A percentile compares a stretch with the other conserved stretches of the same genome.
Evolutionary conservation across 2,888 invertebrate species (phyloP).

Genomic region (Lochmaea capreae): DNA sequence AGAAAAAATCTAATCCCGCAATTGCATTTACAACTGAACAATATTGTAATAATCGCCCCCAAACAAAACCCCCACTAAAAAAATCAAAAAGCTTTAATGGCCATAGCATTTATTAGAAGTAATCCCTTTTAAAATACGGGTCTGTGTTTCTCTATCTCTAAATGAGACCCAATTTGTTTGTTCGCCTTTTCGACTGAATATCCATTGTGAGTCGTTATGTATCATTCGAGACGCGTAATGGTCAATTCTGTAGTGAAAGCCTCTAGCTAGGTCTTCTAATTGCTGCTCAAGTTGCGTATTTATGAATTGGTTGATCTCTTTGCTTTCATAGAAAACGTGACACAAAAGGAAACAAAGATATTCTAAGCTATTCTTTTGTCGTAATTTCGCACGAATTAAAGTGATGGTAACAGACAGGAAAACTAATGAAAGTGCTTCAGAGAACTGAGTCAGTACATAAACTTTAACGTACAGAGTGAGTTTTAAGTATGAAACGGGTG

Average conservation of each 20-base stretch:
- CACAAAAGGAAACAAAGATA: constrained; percentile 13
- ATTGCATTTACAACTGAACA: no score
- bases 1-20: no score
- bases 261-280: constrained; percentile 16
- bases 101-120: background rate
- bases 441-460: background rate
- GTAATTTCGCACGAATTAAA: background rate
- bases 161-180: background rate
- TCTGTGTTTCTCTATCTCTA: background rate
- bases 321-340: constrained; percentile 12
- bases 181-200: constrained; percentile 7
- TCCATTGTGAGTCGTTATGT: constrained; percentile 22
- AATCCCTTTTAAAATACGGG: background rate
- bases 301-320: constrained; percentile 18
- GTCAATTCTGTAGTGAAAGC: constrained; percentile 23
- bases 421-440: background rate
- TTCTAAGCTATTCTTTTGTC: constrained; percentile 1
- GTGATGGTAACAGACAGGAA: background rate
- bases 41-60: no score
- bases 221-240: constrained; percentile 22
- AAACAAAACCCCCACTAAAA: background rate
- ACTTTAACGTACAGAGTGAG: background rate
- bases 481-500: no score
- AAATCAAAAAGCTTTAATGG: background rate
- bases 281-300: constrained; percentile 27